Evolutionary conservation across 2,113 vertebrate species (phyloP), one percentile per base, ranked within the genome.

Genomic region (Corythornis cristatus): DNA sequence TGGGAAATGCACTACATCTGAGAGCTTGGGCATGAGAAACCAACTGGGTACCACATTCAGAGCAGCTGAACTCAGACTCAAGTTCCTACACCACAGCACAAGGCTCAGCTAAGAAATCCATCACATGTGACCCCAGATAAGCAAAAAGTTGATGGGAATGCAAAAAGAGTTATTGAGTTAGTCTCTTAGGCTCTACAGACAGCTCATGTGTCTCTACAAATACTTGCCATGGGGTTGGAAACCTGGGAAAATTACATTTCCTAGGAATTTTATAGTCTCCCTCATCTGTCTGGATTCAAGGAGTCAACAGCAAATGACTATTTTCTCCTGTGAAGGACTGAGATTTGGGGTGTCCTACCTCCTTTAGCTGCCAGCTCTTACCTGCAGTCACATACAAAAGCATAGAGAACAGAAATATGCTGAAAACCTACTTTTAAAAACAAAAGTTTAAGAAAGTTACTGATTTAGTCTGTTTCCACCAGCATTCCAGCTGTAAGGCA

Each of bases 401-500:
- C 2, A 14, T 6, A 73, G 28, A 79, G n/a, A 67, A 85, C 11
- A 85, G n/a, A 95, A 93, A 65, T 66, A 82, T 6, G 22, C 33
- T 43, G 22, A n/a, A 78, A 71, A 48, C 2, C 46, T 54, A 28
- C 66, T 93, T 93, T 93, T 87, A 1, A 68, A 85, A 57, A 23
- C 7, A 28, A 18, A 76, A 85, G 31, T 31, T 37, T 21, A 12
- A 95, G 26, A 86, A 93, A 79, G 67, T 72, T 76, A 84, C 11
- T 83, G 8, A 13, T 33, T 68, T 76, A 58, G 60, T 26, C 62
- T 77, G 60, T 51, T 96, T 87, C 84, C 46, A 85, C 56, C 70
- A 89, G 71, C 56, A 89, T 73, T 95, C 51, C 74, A 66, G 64
- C 31, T 51, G 15, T 42, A 90, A 92, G 37, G 31, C 71, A 93